phyloP scores from a whole-genome alignment of 1,140 invertebrate genomes.

The Cherax quadricarinatus region DNA sequence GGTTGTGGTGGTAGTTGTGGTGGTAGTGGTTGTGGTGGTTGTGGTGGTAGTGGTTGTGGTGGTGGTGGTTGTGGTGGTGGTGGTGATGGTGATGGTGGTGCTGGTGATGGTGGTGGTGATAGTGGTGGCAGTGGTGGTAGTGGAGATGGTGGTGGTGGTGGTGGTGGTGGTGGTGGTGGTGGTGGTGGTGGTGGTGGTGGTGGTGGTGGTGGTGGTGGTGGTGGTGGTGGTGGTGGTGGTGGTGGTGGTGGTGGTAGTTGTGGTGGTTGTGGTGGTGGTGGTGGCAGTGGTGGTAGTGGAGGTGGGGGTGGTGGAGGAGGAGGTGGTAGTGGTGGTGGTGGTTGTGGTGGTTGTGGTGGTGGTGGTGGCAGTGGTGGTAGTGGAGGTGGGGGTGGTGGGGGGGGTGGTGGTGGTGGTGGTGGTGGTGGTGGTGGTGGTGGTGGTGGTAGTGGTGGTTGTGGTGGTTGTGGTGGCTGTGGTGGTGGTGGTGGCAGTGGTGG shows the following conservation, averaged over 20 bases:
- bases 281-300: not conserved
- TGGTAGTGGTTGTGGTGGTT: too few relatives aligned
- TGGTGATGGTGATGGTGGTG: not conserved
- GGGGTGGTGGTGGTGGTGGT: not conserved
- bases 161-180: not conserved
- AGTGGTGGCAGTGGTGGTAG: too few relatives aligned
- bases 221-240: too few relatives aligned
- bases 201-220: not conserved
- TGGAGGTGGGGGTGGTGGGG: not conserved
- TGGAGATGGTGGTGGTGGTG: too few relatives aligned
- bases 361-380: too few relatives aligned
- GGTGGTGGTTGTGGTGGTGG: not conserved
- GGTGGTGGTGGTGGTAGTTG: too few relatives aligned
- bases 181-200: not conserved
- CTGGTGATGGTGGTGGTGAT: too few relatives aligned
- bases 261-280: not conserved
- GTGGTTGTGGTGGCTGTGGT: too few relatives aligned
- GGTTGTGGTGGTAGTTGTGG: too few relatives aligned
- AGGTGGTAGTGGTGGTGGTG: not conserved
- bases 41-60: not conserved
- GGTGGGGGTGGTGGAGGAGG: not conserved
- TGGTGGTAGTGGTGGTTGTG: not conserved
- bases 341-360: too few relatives aligned
- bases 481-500: not conserved
- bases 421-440: not conserved